Conservation (phyloP, 2,888 invertebrate species). For the Drosophila anceps region DNA sequence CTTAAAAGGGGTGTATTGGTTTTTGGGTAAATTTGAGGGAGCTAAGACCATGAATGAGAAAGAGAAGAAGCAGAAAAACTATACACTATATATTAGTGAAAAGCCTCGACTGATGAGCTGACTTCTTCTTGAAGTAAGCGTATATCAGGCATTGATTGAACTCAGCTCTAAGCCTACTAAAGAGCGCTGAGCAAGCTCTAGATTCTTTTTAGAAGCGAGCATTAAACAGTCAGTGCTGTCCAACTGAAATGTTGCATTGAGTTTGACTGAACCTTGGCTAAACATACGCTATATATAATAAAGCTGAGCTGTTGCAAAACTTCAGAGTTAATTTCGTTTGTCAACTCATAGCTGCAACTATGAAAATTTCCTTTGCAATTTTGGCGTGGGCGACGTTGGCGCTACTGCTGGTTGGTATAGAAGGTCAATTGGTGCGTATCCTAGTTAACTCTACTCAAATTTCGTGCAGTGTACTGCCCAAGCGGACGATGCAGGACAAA, state of each 20-base stretch:
- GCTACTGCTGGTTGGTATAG: conserved; percentile 41
- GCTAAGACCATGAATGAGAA: neutral
- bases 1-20: neutral
- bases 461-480: conserved; percentile 26
- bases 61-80: no score
- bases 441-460: neutral
- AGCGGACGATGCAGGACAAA: neutral
- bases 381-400: conserved; percentile 13
- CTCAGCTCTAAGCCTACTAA: no score
- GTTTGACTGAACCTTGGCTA: neutral
- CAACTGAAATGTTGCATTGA: neutral
- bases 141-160: no score
- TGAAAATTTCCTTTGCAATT: conserved; percentile 31
- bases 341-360: conserved; percentile 8
- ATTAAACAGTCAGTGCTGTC: neutral
- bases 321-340: neutral
- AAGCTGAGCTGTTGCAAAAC: neutral
- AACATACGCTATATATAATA: conserved; percentile 37
- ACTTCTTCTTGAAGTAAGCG: no score
- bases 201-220: neutral
- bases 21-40: neutral
- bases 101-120: no score
- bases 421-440: neutral
- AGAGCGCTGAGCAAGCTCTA: no score
- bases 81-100: no score